phyloP scores from a whole-genome alignment of 2,888 invertebrate species.

The Spodoptera picta region DNA sequence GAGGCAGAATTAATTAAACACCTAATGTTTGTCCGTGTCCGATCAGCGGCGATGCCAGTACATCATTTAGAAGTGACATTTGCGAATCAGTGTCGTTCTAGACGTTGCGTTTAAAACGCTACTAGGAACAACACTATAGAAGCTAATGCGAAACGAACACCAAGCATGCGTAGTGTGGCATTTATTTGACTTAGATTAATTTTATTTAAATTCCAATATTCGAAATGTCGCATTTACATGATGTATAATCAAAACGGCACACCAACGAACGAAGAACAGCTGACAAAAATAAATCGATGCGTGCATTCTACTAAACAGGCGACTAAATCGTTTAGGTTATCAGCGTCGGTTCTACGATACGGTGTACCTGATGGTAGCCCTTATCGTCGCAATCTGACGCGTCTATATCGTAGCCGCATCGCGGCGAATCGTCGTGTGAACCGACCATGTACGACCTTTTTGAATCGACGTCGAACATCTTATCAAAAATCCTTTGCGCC shows the following conservation, averaged over 20 bases:
- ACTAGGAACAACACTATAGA: neutral
- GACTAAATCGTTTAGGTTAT: slow-evolving; percentile 72
- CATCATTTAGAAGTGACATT: slow-evolving; percentile 70
- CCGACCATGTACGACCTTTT: slow-evolving; percentile 83
- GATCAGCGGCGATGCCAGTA: slow-evolving; percentile 61
- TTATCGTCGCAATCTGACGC: slow-evolving; percentile 86
- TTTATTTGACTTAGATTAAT: neutral
- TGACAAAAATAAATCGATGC: slow-evolving; percentile 84
- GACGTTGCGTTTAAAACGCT: neutral
- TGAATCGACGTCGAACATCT: slow-evolving; percentile 88
- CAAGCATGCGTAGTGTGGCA: slow-evolving; percentile 17
- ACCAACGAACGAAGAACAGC: slow-evolving; percentile 75
- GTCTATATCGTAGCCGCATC: slow-evolving; percentile 86
- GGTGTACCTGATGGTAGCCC: slow-evolving; percentile 85
- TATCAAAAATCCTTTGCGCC: slow-evolving; percentile 88
- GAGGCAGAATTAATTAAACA: slow-evolving; percentile 73
- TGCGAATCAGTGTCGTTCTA: slow-evolving; percentile 4
- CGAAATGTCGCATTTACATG: slow-evolving; percentile 69
- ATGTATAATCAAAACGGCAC: slow-evolving; percentile 56
- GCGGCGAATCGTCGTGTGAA: slow-evolving; percentile 82
- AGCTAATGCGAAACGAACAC: slow-evolving; percentile 6
- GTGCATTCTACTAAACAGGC: slow-evolving; percentile 86
- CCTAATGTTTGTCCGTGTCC: slow-evolving; percentile 65
- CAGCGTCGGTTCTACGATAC: slow-evolving; percentile 82
- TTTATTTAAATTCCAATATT: neutral